Evolutionary conservation across 2,113 vertebrate species (phyloP), one percentile per base, ranked within the genome.

Genomic region (Dolichallabes microphthalmus): DNA sequence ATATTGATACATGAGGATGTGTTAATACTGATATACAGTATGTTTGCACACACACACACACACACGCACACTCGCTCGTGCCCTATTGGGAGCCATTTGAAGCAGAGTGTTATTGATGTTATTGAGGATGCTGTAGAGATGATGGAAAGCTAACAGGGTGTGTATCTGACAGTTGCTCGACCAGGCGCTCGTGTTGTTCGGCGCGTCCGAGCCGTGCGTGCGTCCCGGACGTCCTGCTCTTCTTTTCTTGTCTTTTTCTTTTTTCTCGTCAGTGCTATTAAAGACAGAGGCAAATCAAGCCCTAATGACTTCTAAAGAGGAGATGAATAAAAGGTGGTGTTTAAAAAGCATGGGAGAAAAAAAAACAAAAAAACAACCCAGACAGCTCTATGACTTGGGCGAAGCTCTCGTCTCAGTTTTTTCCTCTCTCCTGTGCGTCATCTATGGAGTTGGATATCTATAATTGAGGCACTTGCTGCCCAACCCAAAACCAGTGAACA

Each of bases 51-150:
- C 78, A 83, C 87, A 32, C 85, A 55, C 63, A 73, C 79, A 66
- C n/a, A 75, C 84, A 78, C 53, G 20, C 73, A 27, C 50, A 55
- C 52, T 22, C 15, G 4, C 3, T 17, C 9, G 7, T 19, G 55
- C 7, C 52, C 81, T 80, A n/a, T 20, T 35, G 82, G 76, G 58
- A 84, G 79, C 76, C 88, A 66, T 88, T 87, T 82, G 80, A 81
- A 89, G 83, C 64, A 60, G 55, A 87, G 84, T 83, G 82, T 85
- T 88, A 88, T 88, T 87, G 87, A 85, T 90, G 52, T 30, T 77
- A 77, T 10, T 74, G 87, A 88, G 73, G n/a, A 78, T 80, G 69
- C 83, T 84, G 69, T 77, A 80, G 83, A 76, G 75, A 85, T 85
- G 80, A 61, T 52, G 69, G 60, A 64, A 69, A 55, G 82, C 66